These are phyloP conservation scores for Dugesia japonica DNA, from an alignment of 2,888 invertebrate genomes.

Conservation along the genomic window DNA sequence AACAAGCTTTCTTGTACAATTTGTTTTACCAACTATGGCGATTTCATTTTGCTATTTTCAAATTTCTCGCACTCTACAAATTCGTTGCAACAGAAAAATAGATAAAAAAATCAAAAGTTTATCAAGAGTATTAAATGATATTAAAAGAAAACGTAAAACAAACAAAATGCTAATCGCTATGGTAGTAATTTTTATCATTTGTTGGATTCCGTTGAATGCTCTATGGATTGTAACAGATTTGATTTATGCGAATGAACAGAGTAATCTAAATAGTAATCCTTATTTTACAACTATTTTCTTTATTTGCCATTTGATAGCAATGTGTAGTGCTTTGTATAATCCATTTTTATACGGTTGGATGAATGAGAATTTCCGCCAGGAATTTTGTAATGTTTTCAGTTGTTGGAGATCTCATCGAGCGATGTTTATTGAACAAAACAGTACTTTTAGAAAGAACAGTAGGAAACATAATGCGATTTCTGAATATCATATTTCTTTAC, in stretches of 20 bases:
- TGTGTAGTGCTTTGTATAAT: slow-evolving; percentile 84
- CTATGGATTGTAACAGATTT: slow-evolving; percentile 59
- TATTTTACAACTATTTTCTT: slow-evolving; percentile 75
- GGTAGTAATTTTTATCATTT: slow-evolving; percentile 80
- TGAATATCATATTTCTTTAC: neutral
- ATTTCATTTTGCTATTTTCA: slow-evolving; percentile 83
- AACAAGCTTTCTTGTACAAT: slow-evolving; percentile 73
- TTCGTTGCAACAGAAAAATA: slow-evolving; percentile 63
- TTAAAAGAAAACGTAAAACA: slow-evolving; percentile 71
- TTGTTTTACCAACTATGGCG: slow-evolving; percentile 75
- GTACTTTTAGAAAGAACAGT: neutral
- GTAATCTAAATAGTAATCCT: slow-evolving; percentile 55
- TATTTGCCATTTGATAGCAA: slow-evolving; percentile 68
- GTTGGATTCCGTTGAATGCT: slow-evolving; percentile 65
- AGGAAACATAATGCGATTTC: neutral
- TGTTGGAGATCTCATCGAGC: neutral
- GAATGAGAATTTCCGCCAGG: slow-evolving; percentile 78
- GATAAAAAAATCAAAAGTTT: slow-evolving; percentile 26
- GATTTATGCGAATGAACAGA: slow-evolving; percentile 36
- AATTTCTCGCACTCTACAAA: slow-evolving; percentile 71
- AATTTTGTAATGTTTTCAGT: slow-evolving; percentile 52
- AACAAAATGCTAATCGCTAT: slow-evolving; percentile 92
- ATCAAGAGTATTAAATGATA: slow-evolving; percentile 62
- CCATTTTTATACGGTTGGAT: slow-evolving; percentile 85
- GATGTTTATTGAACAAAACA: neutral